phyloP scores from a whole-genome alignment of 2,113 vertebrate genomes.

The Burhinus bistriatus region DNA sequence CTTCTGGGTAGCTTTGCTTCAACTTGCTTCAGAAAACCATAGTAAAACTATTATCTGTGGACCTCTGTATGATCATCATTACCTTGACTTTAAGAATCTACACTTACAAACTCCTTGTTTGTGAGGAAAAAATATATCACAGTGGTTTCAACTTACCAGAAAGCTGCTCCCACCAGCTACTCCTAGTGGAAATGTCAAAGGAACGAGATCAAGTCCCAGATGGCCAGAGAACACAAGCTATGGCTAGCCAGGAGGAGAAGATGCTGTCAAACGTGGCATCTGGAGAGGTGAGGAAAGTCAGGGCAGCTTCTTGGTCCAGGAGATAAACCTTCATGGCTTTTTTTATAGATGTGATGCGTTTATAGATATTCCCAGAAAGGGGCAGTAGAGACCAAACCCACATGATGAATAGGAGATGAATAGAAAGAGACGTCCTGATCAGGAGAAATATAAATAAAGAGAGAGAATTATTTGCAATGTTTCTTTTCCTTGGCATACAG shows the following conservation, averaged over 20 bases:
- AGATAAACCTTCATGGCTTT: neutral
- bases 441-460: neutral
- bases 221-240: neutral
- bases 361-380: constrained; percentile 51
- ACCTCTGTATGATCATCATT: neutral
- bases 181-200: neutral
- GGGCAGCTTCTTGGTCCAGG: neutral
- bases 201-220: neutral
- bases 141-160: neutral
- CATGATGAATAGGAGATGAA: neutral
- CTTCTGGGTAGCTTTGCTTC: neutral
- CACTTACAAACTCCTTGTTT: neutral
- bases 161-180: neutral
- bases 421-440: neutral
- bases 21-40: neutral
- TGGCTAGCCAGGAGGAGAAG: neutral
- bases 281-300: neutral
- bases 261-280: neutral
- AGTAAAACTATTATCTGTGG: neutral
- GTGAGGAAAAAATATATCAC: neutral
- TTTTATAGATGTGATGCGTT: neutral
- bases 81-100: neutral
- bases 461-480: neutral
- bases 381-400: constrained; percentile 62
- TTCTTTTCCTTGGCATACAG: neutral